These are phyloP conservation scores for Rhynchophorus ferrugineus DNA, from an alignment of 1,140 invertebrate species.

Conservation along the genomic window DNA sequence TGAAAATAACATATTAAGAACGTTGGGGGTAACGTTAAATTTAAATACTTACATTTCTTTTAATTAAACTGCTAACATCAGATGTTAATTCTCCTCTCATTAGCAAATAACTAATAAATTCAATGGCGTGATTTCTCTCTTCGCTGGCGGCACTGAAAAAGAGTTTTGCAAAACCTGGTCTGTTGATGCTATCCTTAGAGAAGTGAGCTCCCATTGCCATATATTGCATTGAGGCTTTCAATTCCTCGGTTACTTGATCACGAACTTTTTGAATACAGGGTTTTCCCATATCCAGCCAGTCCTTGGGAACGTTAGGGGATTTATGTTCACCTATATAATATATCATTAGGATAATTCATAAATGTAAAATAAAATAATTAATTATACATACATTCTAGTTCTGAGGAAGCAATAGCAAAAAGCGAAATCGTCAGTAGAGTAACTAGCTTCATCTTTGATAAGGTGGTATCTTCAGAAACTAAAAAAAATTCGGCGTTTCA, in stretches of 20 bases:
- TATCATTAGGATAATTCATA: no score
- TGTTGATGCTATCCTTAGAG: constrained; percentile 64
- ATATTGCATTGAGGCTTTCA: constrained; percentile 72
- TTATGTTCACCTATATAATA: constrained; percentile 42
- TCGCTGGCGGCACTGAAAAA: constrained; percentile 81
- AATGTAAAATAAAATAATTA: no score
- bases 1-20: neutral
- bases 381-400: neutral
- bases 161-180: constrained; percentile 82
- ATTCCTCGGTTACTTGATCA: constrained; percentile 67
- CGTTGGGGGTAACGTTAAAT: no score
- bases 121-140: constrained; percentile 84
- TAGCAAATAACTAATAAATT: constrained; percentile 82
- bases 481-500: no score
- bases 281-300: constrained; percentile 60
- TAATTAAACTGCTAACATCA: constrained; percentile 56
- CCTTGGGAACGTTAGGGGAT: constrained; percentile 42
- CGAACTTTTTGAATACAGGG: constrained; percentile 55
- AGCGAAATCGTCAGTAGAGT: neutral
- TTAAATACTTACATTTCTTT: constrained; percentile 56
- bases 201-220: constrained; percentile 83
- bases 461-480: no score
- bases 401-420: neutral
- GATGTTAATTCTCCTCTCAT: constrained; percentile 74
- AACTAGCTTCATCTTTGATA: neutral